Evolutionary conservation across 2,797 vertebrate species (phyloP), one percentile per base, ranked within the genome.

Genomic region (Coregonus suidteri): DNA sequence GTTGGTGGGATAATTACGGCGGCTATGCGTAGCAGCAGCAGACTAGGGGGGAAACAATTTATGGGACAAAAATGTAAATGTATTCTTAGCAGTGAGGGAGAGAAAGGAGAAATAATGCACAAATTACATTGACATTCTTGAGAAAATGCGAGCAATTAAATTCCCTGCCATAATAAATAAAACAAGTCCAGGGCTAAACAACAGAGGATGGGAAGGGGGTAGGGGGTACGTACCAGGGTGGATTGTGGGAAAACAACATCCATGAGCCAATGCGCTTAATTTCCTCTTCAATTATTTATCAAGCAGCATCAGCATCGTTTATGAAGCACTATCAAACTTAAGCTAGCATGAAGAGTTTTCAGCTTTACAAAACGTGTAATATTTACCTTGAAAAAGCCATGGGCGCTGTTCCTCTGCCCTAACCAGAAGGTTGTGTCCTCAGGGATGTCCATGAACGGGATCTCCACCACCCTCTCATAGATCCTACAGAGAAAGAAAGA

Each of bases 401-500:
- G 98, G 35, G 96, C 96, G 7, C 94, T 93, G 87, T 98, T 98
- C 89, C 98, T 96, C 89, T 99, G 98, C 86, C 98, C 97, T 35
- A 99, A 90, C 98, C 98, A 99, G 91, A 99, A 94, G 0, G 95
- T 94, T 68, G 97, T 94, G 11, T 96, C 97, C 74, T 94, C 86
- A 69, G 97, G 97, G 82, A 98, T 93, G 84, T 98, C 96, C 95
- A 96, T 96, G 81, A 91, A 96, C 1, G 97, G 97, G 52, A 95
- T 95, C 82, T 98, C 96, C 81, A 98, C 95, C 76, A 99, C 95
- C 88, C 97, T 95, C 91, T 99, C 98, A 90, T 99, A 99, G 93
- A 99, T 98, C 93, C 98, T 99, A 79, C 51, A 87, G 75, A 87
- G 41, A 11, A 2, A 78, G 80, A 88, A 86, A 86, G 53, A 72